Base-by-base conservation (phyloP, 2,797 vertebrate species). In the Euthynnus affinis region DNA sequence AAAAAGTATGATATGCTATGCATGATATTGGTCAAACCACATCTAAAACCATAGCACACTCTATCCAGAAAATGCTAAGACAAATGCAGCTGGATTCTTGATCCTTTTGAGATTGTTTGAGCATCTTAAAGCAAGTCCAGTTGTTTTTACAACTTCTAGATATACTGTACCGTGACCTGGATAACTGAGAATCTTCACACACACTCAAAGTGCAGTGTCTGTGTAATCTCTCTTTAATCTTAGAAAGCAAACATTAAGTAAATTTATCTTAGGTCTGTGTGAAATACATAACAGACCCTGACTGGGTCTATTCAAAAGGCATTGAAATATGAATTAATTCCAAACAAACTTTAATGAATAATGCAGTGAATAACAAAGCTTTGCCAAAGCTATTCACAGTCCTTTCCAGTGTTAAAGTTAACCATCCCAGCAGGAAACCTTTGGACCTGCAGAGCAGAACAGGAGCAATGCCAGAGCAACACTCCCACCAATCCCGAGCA, bases 361-460 rank as follows among this genome's bases (percentile, higher is more conserved):
- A 87, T 82, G 69, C 76, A 89, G 22, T 65, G 56, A 44, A 29
- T 52, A 64, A 76, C 44, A 82, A 88, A 71, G 53, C 71, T 70
- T 65, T 49, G 58, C 78, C 48, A 76, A 84, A 66, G 23, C 77
- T 29, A 80, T 83, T 85, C 76, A 76, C 58, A 65, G 23, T 44
- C 48, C 23, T 62, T 63, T 80, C 42, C 82, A 40, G 18, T 66
- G 78, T 32, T 32, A 63, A 83, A 83, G 79, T 84, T 71, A 90
- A 74, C 79, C 74, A 69, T 42, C 71, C 52, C 80, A 87, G 84
- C 84, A 75, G 83, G 84, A 57, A 72, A 72, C 65, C 80, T 72
- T 78, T 53, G 72, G 84, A 88, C 87, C 85, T 83, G 87, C 83
- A 22, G 85, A 89, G 83, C 85, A 76, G 80, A 87, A 82, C 71